phyloP scores from a whole-genome alignment of 2,797 vertebrate genomes.

The Tachyglossus aculeatus region DNA sequence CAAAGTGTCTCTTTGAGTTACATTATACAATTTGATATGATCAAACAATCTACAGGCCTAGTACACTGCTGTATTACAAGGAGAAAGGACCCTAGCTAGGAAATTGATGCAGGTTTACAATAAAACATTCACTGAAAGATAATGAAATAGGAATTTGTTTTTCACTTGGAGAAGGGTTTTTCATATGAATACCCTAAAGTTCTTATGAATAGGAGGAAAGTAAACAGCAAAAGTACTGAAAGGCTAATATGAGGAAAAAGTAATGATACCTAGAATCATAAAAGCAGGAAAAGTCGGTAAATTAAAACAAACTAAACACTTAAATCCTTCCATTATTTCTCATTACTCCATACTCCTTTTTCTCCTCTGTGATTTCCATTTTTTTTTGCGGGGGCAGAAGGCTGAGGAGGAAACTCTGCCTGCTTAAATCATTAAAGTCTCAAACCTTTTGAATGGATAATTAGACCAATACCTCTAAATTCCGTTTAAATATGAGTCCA shows the following conservation, averaged over 20 bases:
- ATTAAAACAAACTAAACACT: too few relatives aligned
- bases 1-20: not conserved
- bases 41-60: constrained; percentile 36
- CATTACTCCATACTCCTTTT: too few relatives aligned
- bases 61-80: not conserved
- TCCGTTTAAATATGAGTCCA: too few relatives aligned
- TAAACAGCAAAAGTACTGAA: not conserved
- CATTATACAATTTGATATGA: constrained; percentile 6
- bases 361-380: too few relatives aligned
- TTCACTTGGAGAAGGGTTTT: constrained; percentile 9
- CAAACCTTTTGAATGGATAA: too few relatives aligned
- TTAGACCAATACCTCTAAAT: too few relatives aligned
- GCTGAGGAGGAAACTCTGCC: too few relatives aligned
- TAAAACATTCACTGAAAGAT: not conserved
- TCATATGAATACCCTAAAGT: not conserved
- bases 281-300: too few relatives aligned
- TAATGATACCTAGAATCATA: not conserved
- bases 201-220: constrained; percentile 21
- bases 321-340: too few relatives aligned
- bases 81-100: constrained; percentile 3
- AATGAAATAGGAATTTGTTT: constrained; percentile 18
- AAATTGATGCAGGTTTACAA: constrained; percentile 2
- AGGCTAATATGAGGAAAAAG: not conserved
- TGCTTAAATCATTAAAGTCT: too few relatives aligned
- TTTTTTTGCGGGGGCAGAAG: too few relatives aligned